Evolutionary conservation across 2,797 vertebrate species (phyloP).

Genomic region (Acrossocheilus fasciatus): DNA sequence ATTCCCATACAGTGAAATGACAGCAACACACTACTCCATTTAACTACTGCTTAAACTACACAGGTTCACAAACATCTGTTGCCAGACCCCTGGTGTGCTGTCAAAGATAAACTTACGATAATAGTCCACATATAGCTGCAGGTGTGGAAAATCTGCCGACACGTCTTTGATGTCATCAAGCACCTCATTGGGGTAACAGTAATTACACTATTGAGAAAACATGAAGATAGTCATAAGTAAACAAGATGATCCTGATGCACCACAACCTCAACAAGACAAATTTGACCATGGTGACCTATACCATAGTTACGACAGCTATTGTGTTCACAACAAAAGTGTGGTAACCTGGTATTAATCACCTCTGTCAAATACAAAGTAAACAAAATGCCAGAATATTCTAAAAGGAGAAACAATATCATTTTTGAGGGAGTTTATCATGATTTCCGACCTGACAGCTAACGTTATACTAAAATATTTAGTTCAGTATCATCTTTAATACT

Average conservation of each 20-base stretch:
- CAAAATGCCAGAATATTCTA: background rate
- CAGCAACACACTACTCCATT: background rate
- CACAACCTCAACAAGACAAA: background rate
- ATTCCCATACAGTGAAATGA: background rate
- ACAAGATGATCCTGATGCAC: background rate
- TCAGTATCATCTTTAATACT: background rate
- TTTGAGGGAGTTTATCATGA: background rate
- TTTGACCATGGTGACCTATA: background rate
- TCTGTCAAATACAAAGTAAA: background rate
- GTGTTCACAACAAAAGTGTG: background rate
- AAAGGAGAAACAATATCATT: background rate
- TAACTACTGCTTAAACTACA: background rate
- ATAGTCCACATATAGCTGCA: slow-evolving; percentile 72
- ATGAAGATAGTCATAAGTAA: background rate
- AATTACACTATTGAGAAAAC: slow-evolving; percentile 70
- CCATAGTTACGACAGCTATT: background rate
- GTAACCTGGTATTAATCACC: background rate
- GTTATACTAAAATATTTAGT: background rate
- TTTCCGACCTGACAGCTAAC: background rate
- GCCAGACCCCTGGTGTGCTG: background rate
- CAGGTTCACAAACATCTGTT: background rate
- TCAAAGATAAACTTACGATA: slow-evolving; percentile 68
- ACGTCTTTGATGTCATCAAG: slow-evolving; percentile 68
- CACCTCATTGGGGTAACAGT: slow-evolving; percentile 69
- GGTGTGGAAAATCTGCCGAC: slow-evolving; percentile 66